Evolutionary conservation across 64 coral and sea anemone genomes (phyloP), one percentile per base, ranked within the genome.

Genomic region (Actinia equina): DNA sequence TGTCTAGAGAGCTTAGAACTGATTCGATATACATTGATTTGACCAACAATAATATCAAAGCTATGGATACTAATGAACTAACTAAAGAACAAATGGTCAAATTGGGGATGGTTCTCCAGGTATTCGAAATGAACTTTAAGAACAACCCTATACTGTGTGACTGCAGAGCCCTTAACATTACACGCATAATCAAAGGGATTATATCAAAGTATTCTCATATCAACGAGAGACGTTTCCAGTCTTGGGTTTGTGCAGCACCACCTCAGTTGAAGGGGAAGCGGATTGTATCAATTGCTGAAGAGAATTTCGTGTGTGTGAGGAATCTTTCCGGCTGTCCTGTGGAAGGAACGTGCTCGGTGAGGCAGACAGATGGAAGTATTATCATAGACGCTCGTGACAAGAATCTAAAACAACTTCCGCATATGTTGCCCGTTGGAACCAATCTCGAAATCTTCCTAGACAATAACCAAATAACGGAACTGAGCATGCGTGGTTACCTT

Each of bases 71-170:
- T 25, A 46, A 84, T 3, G 82, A 37, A 25, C 83, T 88, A 20
- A 90, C 74, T 49, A 54, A 71, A 60, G 77, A 67, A 46, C 84
- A 85, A 77, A 42, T 43, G 18, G 11, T 1, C 16, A 90, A 80
- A 27, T 53, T 96, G 16, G 25, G 71, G 61, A 46, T 90, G 6
- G 52, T 97, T 53, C 51, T 97, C 3, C 57, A n/a, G 17, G 81
- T 80, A 76, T 97, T 85, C 30, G 22, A 43, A 53, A 91, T 97
- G 37, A 81, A 87, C 76, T 59, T 97, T 15, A 81, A 79, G 14
- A 82, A 89, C 14, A 97, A 97, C 41, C 95, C 82, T 9, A 53
- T 97, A 8, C 0, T 64, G 11, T 96, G 94, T n/a, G 81, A 90
- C 67, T 87, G 94, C 12, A 44, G 84, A 42, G 80, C 83, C 9